Conservation (phyloP, 2,113 vertebrate species). For the Oreochromis niloticus region DNA sequence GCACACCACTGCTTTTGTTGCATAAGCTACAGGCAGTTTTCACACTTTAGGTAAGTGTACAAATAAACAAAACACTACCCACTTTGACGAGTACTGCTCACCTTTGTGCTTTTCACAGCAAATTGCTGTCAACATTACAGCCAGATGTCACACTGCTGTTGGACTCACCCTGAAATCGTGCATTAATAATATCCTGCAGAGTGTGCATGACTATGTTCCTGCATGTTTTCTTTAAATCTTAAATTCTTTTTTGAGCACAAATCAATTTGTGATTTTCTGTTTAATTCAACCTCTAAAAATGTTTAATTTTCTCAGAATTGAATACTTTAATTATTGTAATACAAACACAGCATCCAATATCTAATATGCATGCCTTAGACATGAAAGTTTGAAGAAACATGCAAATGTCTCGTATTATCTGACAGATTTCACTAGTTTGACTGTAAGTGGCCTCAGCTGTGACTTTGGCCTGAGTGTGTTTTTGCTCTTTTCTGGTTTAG, state of each 20-base stretch:
- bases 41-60: no score
- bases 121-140: background rate
- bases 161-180: accelerated
- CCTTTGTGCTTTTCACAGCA: background rate
- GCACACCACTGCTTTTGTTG: no score
- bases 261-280: no score
- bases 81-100: background rate
- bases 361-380: background rate
- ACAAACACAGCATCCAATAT: background rate
- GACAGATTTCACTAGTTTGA: background rate
- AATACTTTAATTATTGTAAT: background rate
- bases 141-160: accelerated
- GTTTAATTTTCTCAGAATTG: background rate
- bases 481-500: background rate
- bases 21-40: no score
- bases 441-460: background rate
- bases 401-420: background rate
- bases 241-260: no score
- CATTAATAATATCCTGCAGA: background rate
- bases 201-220: background rate
- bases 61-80: no score
- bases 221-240: background rate
- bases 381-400: background rate
- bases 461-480: background rate
- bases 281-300: background rate